Percentiles rank a stretch among this genome's conserved stretches.
Evolutionary conservation across 2,797 vertebrate species (phyloP).

Genomic region (Leptodactylus fallax): DNA sequence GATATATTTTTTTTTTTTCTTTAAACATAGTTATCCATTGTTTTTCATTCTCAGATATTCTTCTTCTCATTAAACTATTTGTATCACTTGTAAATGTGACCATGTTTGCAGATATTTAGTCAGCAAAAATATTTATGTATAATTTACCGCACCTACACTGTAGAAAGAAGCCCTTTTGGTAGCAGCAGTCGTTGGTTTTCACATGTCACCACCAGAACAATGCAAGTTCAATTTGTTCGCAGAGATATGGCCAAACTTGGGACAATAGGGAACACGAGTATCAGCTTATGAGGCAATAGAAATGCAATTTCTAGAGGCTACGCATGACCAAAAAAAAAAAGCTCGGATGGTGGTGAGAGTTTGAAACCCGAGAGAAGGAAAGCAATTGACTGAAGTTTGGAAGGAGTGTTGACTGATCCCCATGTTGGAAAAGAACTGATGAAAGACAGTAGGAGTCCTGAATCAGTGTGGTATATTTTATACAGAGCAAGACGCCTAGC

Average conservation of each 20-base stretch:
- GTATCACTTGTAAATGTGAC: neutral
- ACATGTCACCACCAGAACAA: slow-evolving; percentile 49
- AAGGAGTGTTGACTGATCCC: slow-evolving; percentile 57
- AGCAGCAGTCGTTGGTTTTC: slow-evolving; percentile 12
- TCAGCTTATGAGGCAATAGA: slow-evolving; percentile 63
- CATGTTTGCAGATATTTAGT: neutral
- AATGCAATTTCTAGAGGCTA: slow-evolving; percentile 63
- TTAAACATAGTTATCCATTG: neutral
- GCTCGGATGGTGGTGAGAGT: slow-evolving; percentile 61
- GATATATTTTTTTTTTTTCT: no score
- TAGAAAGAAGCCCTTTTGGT: neutral
- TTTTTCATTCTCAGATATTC: neutral
- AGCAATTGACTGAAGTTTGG: slow-evolving; percentile 63
- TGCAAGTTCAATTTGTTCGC: slow-evolving; percentile 59
- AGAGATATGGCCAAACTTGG: slow-evolving; percentile 48
- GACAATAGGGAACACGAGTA: slow-evolving; percentile 62
- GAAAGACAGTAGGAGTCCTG: slow-evolving; percentile 51
- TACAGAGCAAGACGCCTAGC: slow-evolving; percentile 22
- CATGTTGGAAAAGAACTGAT: slow-evolving; percentile 55
- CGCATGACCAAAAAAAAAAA: slow-evolving; percentile 60
- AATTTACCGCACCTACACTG: neutral
- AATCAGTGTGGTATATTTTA: slow-evolving; percentile 42
- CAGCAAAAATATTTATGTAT: neutral
- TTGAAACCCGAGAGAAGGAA: slow-evolving; percentile 63
- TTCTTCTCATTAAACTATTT: neutral